A percentile compares a stretch with the other conserved stretches of the same genome.
These are phyloP conservation scores for Myotis pilosus DNA, from an alignment of 2,797 vertebrate species.

Conservation along the genomic window DNA sequence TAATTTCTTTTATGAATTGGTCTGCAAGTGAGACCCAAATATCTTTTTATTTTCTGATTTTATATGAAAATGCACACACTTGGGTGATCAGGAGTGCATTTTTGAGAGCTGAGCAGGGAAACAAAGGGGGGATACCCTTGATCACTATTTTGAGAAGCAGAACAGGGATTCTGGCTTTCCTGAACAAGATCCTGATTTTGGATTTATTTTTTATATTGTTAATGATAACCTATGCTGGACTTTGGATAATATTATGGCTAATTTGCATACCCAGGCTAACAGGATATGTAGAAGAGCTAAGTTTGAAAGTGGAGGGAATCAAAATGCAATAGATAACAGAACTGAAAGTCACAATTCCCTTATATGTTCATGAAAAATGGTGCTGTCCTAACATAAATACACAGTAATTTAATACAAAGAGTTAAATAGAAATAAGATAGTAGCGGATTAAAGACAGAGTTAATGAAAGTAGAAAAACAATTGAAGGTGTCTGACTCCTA, in stretches of 20 bases:
- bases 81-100: background rate
- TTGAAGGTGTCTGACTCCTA: background rate
- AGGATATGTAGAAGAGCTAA: background rate
- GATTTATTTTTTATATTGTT: background rate
- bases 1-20: slow-evolving; percentile 12
- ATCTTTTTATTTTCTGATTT: background rate
- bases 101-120: background rate
- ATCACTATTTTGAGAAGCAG: background rate
- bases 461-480: background rate
- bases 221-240: background rate
- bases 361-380: background rate
- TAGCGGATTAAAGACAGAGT: background rate
- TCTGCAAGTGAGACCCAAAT: background rate
- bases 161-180: background rate
- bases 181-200: background rate
- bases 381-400: background rate
- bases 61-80: background rate
- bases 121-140: background rate
- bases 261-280: background rate
- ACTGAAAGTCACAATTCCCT: background rate
- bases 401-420: background rate
- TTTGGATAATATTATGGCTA: background rate
- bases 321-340: background rate
- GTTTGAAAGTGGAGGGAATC: background rate
- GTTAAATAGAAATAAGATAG: background rate